Evolutionary conservation across 2,888 invertebrate species (phyloP).

Genomic region (Alsophila aescularia): DNA sequence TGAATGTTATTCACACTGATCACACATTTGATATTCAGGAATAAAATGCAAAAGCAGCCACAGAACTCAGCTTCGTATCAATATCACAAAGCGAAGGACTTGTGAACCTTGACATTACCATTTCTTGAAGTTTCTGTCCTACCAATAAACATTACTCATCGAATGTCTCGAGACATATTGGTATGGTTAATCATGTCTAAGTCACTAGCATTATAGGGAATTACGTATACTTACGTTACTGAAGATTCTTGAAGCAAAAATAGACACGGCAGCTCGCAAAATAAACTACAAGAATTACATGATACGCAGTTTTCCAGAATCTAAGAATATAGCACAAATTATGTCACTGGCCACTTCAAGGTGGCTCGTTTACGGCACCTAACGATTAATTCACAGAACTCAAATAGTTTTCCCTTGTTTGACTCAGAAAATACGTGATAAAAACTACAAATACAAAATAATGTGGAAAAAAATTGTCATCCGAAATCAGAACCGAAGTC

Average conservation of each 20-base stretch:
- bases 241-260: slow-evolving; percentile 62
- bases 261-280: slow-evolving; percentile 70
- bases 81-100: slow-evolving; percentile 28
- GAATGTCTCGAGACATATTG: not conserved
- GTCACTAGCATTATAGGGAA: not conserved
- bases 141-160: slow-evolving; percentile 3
- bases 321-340: slow-evolving; percentile 50
- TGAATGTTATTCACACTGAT: too few species aligned
- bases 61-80: slow-evolving; percentile 20
- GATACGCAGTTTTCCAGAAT: slow-evolving; percentile 76
- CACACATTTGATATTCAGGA: slow-evolving; percentile 26
- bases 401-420: not conserved
- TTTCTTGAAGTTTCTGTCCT: slow-evolving; percentile 8
- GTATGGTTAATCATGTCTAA: not conserved
- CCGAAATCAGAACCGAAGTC: too few species aligned
- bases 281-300: slow-evolving; percentile 78
- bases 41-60: slow-evolving; percentile 12
- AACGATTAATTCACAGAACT: slow-evolving; percentile 12
- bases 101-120: slow-evolving; percentile 64
- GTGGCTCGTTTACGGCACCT: slow-evolving; percentile 40
- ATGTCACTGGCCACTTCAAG: slow-evolving; percentile 56
- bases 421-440: not conserved
- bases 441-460: too few species aligned
- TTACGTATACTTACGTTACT: slow-evolving; percentile 55
- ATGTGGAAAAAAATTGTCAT: too few species aligned